Evolutionary conservation across 1,140 invertebrate species (phyloP).

Genomic region (Prorops nasuta): DNA sequence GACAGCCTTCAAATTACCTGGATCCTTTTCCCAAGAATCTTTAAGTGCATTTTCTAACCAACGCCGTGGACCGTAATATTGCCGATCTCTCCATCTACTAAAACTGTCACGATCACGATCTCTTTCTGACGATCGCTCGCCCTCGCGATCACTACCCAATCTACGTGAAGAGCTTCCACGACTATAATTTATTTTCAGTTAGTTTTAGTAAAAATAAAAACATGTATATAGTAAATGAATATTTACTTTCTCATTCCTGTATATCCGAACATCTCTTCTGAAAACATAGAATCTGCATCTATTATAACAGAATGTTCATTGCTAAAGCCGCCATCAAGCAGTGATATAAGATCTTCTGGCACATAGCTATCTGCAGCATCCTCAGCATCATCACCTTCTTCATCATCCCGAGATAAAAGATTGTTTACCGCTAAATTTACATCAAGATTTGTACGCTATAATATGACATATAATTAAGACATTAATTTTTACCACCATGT

Average conservation of each 20-base stretch:
- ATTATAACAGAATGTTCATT: conserved; percentile 95
- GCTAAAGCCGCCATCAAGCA: conserved; percentile 88
- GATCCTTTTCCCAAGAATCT: conserved; percentile 84
- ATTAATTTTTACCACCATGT: not conserved
- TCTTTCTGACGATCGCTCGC: conserved; percentile 60
- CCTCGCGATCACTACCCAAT: conserved; percentile 63
- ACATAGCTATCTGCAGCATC: conserved; percentile 90
- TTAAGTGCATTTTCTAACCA: conserved; percentile 87
- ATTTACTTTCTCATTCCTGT: conserved; percentile 83
- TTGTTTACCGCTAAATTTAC: conserved; percentile 99
- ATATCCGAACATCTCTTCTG: conserved; percentile 98
- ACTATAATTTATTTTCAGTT: conserved; percentile 33
- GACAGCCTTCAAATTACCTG: conserved; percentile 83
- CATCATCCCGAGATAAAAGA: conserved; percentile 94
- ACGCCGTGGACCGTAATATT: conserved; percentile 84
- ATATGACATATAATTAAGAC: conserved; percentile 20
- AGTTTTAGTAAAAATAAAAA: conserved; percentile 6
- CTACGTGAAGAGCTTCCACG: conserved; percentile 57
- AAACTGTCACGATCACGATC: conserved; percentile 79
- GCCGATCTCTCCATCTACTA: conserved; percentile 86
- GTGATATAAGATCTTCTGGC: conserved; percentile 95
- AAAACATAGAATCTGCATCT: conserved; percentile 95
- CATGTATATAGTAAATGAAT: conserved; percentile 14
- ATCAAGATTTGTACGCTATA: conserved; percentile 87
- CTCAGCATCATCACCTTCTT: conserved; percentile 95